phyloP scores from a whole-genome alignment of 2,113 vertebrate species.

The Chloropsis cyanopogon region DNA sequence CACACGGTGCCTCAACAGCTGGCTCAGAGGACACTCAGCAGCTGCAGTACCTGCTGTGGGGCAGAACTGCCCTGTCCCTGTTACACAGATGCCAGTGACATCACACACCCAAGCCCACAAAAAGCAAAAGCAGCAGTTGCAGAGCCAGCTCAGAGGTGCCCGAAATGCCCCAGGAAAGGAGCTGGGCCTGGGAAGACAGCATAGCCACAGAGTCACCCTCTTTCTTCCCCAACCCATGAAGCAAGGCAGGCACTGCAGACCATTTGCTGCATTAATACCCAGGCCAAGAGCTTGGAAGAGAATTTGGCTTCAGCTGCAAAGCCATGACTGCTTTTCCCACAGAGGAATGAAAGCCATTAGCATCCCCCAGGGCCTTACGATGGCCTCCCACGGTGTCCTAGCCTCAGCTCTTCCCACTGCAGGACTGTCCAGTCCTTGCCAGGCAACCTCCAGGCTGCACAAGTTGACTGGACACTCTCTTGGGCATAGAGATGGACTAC shows the following conservation, averaged over 20 bases:
- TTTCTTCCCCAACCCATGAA: not conserved
- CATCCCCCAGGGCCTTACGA: accelerated
- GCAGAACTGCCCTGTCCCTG: not conserved
- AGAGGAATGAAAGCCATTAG: not conserved
- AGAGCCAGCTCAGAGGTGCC: not conserved
- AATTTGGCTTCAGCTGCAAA: not conserved
- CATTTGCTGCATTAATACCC: not conserved
- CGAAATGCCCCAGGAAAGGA: not conserved
- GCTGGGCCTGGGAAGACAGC: not conserved
- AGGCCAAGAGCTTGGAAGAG: not conserved
- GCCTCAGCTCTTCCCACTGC: not conserved
- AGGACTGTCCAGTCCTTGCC: not conserved
- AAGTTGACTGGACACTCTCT: not conserved
- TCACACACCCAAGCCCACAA: not conserved
- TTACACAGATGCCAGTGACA: not conserved
- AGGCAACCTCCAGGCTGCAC: not conserved
- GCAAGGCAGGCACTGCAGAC: not conserved
- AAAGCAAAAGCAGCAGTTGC: not conserved
- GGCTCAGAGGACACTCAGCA: not conserved
- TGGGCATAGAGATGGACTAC: not conserved
- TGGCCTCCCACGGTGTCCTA: not conserved
- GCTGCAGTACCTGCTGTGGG: not conserved
- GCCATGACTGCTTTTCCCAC: not conserved
- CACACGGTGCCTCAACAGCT: not conserved
- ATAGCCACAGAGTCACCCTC: not conserved